Conservation (phyloP, 2,113 vertebrate species). For the Dicaeum eximium region DNA sequence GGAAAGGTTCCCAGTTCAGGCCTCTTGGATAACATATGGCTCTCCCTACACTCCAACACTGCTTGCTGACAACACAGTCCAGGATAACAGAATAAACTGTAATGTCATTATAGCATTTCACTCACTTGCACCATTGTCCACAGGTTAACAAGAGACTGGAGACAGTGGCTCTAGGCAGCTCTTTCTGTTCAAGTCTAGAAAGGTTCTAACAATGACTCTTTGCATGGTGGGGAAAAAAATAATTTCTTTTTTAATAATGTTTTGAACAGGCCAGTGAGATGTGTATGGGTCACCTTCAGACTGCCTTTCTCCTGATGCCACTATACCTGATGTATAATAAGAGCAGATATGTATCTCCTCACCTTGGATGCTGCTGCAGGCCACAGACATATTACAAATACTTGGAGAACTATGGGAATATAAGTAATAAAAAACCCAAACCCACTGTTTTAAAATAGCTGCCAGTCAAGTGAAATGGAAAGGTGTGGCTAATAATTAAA, state of each 20-base stretch:
- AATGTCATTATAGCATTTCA: background rate
- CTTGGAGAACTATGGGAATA: background rate
- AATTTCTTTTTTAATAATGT: background rate
- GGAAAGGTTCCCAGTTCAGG: background rate
- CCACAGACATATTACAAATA: background rate
- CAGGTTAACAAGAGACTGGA: background rate
- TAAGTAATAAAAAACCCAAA: background rate
- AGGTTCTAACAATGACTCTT: background rate
- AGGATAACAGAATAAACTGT: background rate
- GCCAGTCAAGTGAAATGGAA: background rate
- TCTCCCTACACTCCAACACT: background rate
- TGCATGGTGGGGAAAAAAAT: accelerated
- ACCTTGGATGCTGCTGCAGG: background rate
- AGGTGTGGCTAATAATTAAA: background rate
- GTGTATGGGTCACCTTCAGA: background rate
- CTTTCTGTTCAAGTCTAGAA: background rate
- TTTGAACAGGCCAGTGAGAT: background rate
- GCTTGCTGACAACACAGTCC: constrained; percentile 24
- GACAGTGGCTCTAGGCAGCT: background rate
- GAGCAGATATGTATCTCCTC: accelerated
- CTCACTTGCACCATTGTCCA: background rate
- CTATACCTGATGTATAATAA: background rate
- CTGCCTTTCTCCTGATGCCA: background rate
- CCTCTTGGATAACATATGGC: background rate
- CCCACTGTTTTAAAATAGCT: background rate